Evolutionary conservation across 2,113 vertebrate genomes (phyloP).

Genomic region (Piaya cayana): DNA sequence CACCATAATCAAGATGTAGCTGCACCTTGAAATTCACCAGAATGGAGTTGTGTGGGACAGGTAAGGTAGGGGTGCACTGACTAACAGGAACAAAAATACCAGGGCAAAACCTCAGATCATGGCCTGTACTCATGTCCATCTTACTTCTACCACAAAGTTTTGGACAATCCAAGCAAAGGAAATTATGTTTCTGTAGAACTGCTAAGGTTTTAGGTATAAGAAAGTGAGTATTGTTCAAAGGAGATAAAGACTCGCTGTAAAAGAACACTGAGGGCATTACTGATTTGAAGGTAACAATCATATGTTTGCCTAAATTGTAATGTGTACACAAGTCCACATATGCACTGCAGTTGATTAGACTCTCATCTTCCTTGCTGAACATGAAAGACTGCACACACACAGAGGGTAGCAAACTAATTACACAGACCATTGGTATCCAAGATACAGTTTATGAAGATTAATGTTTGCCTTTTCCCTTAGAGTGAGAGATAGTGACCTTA

Average conservation of each 20-base stretch:
- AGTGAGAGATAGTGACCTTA: slow-evolving; percentile 67
- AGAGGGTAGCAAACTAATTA: slow-evolving; percentile 70
- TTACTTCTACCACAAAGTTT: background rate
- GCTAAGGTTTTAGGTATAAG: background rate
- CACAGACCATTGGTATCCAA: slow-evolving; percentile 66
- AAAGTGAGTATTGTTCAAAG: background rate
- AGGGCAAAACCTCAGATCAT: accelerated
- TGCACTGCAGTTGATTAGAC: slow-evolving; percentile 1
- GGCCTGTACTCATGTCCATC: background rate
- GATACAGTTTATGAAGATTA: slow-evolving; percentile 67
- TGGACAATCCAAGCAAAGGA: background rate
- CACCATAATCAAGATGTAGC: background rate
- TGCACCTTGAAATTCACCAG: background rate
- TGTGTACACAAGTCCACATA: background rate
- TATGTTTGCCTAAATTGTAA: background rate
- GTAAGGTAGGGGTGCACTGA: background rate
- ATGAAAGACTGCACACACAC: slow-evolving; percentile 7
- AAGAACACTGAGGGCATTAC: background rate
- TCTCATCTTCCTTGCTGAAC: slow-evolving; percentile 32
- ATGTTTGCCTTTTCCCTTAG: slow-evolving; percentile 68
- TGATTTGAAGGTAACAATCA: background rate
- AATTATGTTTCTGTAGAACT: background rate
- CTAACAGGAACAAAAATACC: background rate
- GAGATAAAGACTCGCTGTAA: background rate
- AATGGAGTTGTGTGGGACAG: background rate